These are phyloP conservation scores for Salvelinus sp. DNA, from an alignment of 2,113 vertebrate genomes.

Conservation along the genomic window DNA sequence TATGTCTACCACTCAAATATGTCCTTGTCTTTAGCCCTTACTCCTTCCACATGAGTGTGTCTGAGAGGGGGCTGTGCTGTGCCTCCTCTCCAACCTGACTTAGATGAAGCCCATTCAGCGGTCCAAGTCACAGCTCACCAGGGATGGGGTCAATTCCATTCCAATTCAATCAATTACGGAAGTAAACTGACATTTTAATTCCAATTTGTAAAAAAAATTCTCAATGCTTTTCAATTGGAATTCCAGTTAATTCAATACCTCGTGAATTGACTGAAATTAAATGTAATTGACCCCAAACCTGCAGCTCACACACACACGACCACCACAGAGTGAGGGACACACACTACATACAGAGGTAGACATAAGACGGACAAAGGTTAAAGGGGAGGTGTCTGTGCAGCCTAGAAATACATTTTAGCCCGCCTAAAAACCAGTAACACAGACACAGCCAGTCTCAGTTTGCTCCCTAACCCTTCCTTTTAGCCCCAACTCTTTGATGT, in stretches of 20 bases:
- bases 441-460: too few relatives aligned
- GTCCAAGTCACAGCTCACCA: neutral
- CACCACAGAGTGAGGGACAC: neutral
- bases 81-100: conserved; percentile 37
- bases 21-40: conserved; percentile 28
- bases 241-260: too few relatives aligned
- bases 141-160: too few relatives aligned
- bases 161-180: too few relatives aligned
- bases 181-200: too few relatives aligned
- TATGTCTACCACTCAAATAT: conserved; percentile 13
- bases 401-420: conserved; percentile 1
- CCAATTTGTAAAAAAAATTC: too few relatives aligned
- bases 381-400: conserved; percentile 2
- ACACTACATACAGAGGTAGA: conserved; percentile 10
- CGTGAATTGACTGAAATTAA: too few relatives aligned
- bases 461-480: too few relatives aligned
- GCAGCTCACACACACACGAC: conserved; percentile 18
- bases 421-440: neutral
- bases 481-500: too few relatives aligned
- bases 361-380: conserved; percentile 12
- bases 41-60: too few relatives aligned
- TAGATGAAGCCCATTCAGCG: neutral
- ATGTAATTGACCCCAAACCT: too few relatives aligned
- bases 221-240: too few relatives aligned
- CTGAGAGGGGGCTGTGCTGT: conserved; percentile 23